Evolutionary conservation across 1,140 invertebrate genomes (phyloP), one percentile per base, ranked within the genome.

Genomic region (Temnothorax longispinosus): DNA sequence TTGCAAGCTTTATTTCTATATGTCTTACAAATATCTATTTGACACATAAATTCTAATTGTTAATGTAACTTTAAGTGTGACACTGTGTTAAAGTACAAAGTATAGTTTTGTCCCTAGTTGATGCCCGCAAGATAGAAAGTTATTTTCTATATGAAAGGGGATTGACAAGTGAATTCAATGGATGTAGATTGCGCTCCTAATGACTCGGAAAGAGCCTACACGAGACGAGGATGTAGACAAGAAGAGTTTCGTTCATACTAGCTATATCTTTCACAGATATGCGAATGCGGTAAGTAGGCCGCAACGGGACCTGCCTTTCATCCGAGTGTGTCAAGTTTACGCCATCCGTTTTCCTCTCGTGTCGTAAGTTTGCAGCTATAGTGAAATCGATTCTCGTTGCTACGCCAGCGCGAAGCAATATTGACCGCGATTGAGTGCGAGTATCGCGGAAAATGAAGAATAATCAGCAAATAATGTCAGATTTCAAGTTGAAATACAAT

Each of bases 251-350:
- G 62, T 47, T 47, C 32, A 47, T 50, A 54, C 84, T 56, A 75
- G 21, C 21, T 56, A 75, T 86, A 92, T 93, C 82, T 88, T 21
- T 47, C 13, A 41, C 15, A 78, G 65, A 90, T 88, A 94, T 92
- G 92, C 91, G 92, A 95, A 94, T 94, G 93, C 91, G 85, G 92
- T 77, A 93, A 95, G 94, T 95, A 88, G 94, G 95, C 90, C 93
- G 91, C 94, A 95, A 95, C 95, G 94, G 94, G 92, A 95, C 93
- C 91, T 92, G 93, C 93, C 93, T 95, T 93, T 94, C 94, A 93
- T 93, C 92, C 80, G 54, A 91, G 77, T 93, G 81, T 93, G 91
- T 92, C 92, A 92, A 94, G 92, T 92, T 91, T 90, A 91, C 85
- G 88, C 75, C 58, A 62, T 69, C 74, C 77, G 87, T 81, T 86